Conservation (phyloP, 1,140 invertebrate genomes). For the Sinonovacula constricta region DNA sequence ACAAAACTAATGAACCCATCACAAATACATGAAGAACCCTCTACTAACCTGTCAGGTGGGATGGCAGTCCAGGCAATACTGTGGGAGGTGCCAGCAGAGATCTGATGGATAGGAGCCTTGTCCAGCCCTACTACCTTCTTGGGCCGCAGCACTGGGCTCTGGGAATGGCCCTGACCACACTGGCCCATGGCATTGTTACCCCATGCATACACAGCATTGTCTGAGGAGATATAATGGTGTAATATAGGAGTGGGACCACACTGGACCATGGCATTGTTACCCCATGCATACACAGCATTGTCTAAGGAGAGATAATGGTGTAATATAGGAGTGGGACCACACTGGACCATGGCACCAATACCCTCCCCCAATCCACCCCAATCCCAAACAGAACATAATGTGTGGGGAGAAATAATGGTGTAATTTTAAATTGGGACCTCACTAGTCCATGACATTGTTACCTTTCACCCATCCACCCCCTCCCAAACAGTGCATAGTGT, state of each 20-base stretch:
- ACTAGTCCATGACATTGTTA: no score
- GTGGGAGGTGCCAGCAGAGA: constrained; percentile 77
- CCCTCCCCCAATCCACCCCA: constrained; percentile 79
- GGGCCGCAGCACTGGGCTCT: constrained; percentile 75
- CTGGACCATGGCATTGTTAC: constrained; percentile 77
- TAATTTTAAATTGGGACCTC: no score
- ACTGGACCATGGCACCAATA: constrained; percentile 79
- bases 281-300: constrained; percentile 77
- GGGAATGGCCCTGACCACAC: constrained; percentile 80
- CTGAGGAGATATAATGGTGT: no score
- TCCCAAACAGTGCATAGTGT: no score
- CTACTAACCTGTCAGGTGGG: constrained; percentile 80
- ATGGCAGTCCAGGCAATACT: constrained; percentile 77
- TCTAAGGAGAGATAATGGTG: no score
- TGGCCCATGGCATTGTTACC: constrained; percentile 78
- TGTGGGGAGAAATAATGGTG: no score
- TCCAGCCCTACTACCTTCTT: constrained; percentile 74
- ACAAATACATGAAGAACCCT: no score
- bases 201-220: constrained; percentile 78
- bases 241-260: no score
- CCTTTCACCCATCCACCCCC: no score
- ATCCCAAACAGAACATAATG: constrained; percentile 77
- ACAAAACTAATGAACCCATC: no score
- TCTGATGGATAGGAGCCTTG: constrained; percentile 73
- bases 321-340: no score